Percentiles rank a stretch among this genome's conserved stretches.
Evolutionary conservation across 2,113 vertebrate genomes (phyloP).

Genomic region (Campylomormyrus tamandua): DNA sequence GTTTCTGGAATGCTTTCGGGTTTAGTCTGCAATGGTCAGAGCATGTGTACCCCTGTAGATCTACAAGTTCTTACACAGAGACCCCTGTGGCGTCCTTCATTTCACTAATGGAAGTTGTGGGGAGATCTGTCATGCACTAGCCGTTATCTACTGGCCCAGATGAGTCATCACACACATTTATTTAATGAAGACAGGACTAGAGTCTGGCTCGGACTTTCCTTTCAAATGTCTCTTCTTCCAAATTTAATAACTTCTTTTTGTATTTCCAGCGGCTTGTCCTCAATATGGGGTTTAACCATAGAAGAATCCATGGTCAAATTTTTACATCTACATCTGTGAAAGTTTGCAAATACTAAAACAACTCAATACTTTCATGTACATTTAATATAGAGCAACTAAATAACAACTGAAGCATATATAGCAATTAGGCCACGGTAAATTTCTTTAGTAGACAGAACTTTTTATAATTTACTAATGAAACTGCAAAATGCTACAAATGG

Average conservation of each 20-base stretch:
- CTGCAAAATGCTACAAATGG: not conserved
- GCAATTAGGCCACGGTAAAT: not conserved
- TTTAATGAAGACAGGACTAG: not conserved
- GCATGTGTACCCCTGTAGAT: not conserved
- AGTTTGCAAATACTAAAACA: not conserved
- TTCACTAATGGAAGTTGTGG: not conserved
- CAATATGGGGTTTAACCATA: not conserved
- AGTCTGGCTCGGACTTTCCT: not conserved
- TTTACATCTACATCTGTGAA: not conserved
- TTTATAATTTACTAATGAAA: not conserved
- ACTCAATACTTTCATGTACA: not conserved
- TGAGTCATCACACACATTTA: slow-evolving; percentile 1
- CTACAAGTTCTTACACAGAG: not conserved
- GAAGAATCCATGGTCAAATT: not conserved
- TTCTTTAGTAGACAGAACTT: not conserved
- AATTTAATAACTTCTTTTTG: not conserved
- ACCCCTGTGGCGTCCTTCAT: not conserved
- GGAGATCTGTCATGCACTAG: not conserved
- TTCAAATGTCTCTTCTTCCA: not conserved
- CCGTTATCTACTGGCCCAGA: not conserved
- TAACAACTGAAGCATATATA: not conserved
- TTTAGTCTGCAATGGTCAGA: not conserved
- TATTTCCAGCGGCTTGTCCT: not conserved
- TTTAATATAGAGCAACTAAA: not conserved
- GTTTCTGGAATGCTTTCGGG: not conserved